Percentiles rank a stretch among this genome's conserved stretches.
Conservation (phyloP, 2,888 invertebrate species). For the Eupithecia exiguata region DNA sequence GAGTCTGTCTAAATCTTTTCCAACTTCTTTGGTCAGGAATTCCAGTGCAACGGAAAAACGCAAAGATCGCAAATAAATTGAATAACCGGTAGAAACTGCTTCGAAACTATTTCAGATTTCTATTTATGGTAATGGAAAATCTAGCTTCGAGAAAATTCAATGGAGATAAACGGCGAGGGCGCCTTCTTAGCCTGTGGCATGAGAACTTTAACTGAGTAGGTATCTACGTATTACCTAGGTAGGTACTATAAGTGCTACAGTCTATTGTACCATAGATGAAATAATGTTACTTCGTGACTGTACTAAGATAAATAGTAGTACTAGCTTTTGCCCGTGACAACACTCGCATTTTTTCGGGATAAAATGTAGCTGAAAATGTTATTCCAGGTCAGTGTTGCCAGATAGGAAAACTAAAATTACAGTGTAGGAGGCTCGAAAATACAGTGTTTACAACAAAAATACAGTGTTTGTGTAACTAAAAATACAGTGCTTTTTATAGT, state of each 20-base stretch:
- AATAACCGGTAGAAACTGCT: neutral
- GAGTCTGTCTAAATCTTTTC: neutral
- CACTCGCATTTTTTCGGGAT: neutral
- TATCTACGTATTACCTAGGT: neutral
- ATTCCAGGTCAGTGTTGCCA: too few species aligned
- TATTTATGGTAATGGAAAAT: constrained; percentile 4
- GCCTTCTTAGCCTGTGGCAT: neutral
- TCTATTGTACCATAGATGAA: too few species aligned
- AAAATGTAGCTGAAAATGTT: neutral
- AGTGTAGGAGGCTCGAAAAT: too few species aligned
- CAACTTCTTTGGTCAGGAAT: constrained; percentile 1
- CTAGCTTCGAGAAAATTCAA: neutral
- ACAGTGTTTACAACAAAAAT: too few species aligned
- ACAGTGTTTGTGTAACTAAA: too few species aligned
- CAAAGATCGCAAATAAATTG: neutral
- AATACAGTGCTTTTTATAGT: too few species aligned
- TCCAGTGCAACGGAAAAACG: neutral
- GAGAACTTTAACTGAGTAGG: neutral
- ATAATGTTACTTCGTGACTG: too few species aligned
- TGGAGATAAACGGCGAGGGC: neutral
- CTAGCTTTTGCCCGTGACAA: too few species aligned
- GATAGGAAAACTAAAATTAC: too few species aligned
- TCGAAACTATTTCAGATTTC: neutral
- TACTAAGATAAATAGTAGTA: neutral
- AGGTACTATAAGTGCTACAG: neutral